Conservation (phyloP, 2,888 invertebrate genomes). For the Eupithecia insigniata region DNA sequence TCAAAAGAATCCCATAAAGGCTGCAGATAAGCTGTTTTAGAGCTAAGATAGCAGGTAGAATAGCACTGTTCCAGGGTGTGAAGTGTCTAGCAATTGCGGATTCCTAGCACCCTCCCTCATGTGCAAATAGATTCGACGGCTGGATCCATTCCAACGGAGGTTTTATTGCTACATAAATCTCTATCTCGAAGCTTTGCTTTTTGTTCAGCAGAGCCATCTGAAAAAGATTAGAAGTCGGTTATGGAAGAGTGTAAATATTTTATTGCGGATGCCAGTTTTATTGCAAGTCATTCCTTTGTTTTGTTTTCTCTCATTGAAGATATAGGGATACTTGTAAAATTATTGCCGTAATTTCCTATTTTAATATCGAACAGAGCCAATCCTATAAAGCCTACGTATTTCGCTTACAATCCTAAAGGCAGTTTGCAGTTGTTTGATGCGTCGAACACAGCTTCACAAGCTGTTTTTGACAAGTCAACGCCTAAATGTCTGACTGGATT, state of each 20-base stretch:
- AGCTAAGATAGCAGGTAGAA: slow-evolving; percentile 37
- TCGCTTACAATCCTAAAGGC: not conserved
- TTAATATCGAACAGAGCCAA: not conserved
- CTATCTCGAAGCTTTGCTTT: slow-evolving; percentile 53
- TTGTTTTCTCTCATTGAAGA: slow-evolving; percentile 16
- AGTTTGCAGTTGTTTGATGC: not conserved
- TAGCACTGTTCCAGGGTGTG: slow-evolving; percentile 44
- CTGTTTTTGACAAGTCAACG: not conserved
- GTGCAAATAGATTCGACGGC: slow-evolving; percentile 64
- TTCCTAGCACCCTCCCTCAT: slow-evolving; percentile 42
- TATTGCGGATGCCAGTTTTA: slow-evolving; percentile 33
- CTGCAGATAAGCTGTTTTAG: slow-evolving; percentile 6
- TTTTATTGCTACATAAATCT: slow-evolving; percentile 70
- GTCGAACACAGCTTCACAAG: no score
- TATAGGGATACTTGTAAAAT: slow-evolving; percentile 12
- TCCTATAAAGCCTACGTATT: not conserved
- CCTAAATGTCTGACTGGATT: not conserved
- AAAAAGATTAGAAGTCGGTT: slow-evolving; percentile 46
- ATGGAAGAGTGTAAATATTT: slow-evolving; percentile 42
- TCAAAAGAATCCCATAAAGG: slow-evolving; percentile 7
- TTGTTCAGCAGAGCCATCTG: slow-evolving; percentile 45
- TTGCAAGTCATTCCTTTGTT: slow-evolving; percentile 15
- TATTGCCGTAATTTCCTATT: slow-evolving; percentile 13
- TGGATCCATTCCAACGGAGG: slow-evolving; percentile 64
- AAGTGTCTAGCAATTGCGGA: slow-evolving; percentile 47